Percentiles rank a stretch among this genome's conserved stretches.
These are phyloP conservation scores for Prinia subflava DNA, from an alignment of 2,113 vertebrate genomes.

Conservation along the genomic window DNA sequence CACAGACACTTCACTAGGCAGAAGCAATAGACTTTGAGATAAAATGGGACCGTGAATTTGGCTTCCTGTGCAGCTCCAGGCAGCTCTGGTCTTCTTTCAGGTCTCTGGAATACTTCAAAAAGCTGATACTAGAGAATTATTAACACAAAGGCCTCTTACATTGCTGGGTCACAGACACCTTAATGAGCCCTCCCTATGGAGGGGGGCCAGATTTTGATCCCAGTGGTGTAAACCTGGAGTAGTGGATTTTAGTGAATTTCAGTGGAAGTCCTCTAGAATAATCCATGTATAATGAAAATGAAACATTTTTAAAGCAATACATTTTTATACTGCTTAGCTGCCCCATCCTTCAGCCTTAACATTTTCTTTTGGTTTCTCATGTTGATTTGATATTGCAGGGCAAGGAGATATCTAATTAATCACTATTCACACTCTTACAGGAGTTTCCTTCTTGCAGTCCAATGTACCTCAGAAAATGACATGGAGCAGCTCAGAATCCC, in stretches of 20 bases:
- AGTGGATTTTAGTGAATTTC: not conserved
- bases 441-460: not conserved
- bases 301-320: not conserved
- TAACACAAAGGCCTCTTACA: not conserved
- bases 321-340: not conserved
- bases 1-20: not conserved
- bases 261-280: not conserved
- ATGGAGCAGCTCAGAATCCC: not conserved
- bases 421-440: not conserved
- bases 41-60: not conserved
- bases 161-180: not conserved
- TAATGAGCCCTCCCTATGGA: not conserved
- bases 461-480: not conserved
- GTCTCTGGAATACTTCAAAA: not conserved
- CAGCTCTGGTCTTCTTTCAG: not conserved
- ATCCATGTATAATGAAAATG: not conserved
- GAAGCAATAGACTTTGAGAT: not conserved
- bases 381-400: not conserved
- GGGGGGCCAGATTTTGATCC: not conserved
- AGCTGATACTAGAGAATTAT: not conserved
- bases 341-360: not conserved
- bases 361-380: not conserved
- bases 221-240: not conserved
- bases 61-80: not conserved
- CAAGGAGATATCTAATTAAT: not conserved